These are phyloP conservation scores for Coptodon rendalli DNA, from an alignment of 2,113 vertebrate genomes.

Conservation along the genomic window DNA sequence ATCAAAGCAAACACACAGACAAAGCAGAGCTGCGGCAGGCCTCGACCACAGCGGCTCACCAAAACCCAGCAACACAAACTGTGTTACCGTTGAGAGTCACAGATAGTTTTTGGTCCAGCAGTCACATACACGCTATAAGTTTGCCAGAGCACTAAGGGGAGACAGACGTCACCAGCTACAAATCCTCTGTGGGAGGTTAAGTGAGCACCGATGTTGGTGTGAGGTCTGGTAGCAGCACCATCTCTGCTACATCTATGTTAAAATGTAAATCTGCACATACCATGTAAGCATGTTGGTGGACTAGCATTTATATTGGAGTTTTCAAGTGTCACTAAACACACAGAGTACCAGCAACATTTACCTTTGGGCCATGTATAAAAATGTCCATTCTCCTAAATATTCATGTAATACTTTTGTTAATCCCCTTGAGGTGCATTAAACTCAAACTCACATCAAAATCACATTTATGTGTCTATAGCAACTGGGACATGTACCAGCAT, in stretches of 20 bases:
- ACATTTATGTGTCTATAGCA: not conserved
- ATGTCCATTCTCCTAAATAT: not conserved
- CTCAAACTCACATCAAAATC: not conserved
- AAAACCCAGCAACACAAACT: not conserved
- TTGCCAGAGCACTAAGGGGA: not conserved
- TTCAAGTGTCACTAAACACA: not conserved
- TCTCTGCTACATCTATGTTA: not conserved
- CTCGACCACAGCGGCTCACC: constrained; percentile 12
- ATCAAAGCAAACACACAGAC: not conserved
- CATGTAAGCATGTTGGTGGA: not conserved
- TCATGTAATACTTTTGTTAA: not conserved
- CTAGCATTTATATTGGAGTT: not conserved
- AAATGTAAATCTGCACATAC: not conserved
- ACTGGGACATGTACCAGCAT: not conserved
- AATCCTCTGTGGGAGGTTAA: not conserved
- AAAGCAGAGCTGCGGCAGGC: not conserved
- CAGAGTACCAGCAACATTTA: not conserved
- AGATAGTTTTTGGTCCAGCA: not conserved
- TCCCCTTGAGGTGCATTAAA: not conserved
- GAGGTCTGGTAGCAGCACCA: not conserved
- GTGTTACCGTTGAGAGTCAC: not conserved
- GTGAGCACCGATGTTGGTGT: not conserved
- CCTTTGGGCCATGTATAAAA: not conserved
- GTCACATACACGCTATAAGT: not conserved
- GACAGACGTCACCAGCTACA: not conserved